Evolutionary conservation across 92 coral and sea anemone genomes (phyloP).

Genomic region (Heliopora coerulea): DNA sequence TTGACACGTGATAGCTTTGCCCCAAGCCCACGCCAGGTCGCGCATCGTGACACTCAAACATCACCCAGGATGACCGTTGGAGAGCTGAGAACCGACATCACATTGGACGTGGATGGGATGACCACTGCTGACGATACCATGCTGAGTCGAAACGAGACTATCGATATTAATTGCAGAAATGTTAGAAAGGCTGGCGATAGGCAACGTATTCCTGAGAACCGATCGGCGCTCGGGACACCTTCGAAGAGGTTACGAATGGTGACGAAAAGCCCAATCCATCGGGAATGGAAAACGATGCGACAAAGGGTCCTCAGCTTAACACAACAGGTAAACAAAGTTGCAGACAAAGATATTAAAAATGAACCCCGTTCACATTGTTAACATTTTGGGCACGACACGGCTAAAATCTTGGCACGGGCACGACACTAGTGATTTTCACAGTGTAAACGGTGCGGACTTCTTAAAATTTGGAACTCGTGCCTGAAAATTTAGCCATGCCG

Average conservation of each 20-base stretch:
- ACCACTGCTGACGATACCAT: conserved; percentile 48
- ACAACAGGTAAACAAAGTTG: conserved; percentile 56
- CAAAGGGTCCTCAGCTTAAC: conserved; percentile 88
- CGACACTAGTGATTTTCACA: too few species aligned
- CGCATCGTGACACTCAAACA: conserved; percentile 33
- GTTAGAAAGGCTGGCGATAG: neutral
- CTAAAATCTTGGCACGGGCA: too few species aligned
- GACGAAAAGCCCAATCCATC: conserved; percentile 69
- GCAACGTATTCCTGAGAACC: neutral
- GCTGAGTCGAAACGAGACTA: conserved; percentile 37
- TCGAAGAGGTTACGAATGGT: conserved; percentile 46
- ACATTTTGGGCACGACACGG: too few species aligned
- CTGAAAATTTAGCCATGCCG: too few species aligned
- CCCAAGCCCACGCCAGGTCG: neutral
- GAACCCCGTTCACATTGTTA: too few species aligned
- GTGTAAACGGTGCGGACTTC: too few species aligned
- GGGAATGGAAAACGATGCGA: conserved; percentile 89
- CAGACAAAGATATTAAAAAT: too few species aligned
- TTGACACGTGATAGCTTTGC: neutral
- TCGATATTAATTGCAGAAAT: neutral
- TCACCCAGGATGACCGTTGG: conserved; percentile 23
- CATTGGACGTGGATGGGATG: conserved; percentile 2
- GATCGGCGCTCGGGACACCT: conserved; percentile 52
- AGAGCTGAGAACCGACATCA: neutral
- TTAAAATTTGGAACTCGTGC: too few species aligned